Percentiles rank a stretch among this genome's conserved stretches.
phyloP scores from a whole-genome alignment of 1,140 invertebrate genomes.

The Drosophila punjabiensis region DNA sequence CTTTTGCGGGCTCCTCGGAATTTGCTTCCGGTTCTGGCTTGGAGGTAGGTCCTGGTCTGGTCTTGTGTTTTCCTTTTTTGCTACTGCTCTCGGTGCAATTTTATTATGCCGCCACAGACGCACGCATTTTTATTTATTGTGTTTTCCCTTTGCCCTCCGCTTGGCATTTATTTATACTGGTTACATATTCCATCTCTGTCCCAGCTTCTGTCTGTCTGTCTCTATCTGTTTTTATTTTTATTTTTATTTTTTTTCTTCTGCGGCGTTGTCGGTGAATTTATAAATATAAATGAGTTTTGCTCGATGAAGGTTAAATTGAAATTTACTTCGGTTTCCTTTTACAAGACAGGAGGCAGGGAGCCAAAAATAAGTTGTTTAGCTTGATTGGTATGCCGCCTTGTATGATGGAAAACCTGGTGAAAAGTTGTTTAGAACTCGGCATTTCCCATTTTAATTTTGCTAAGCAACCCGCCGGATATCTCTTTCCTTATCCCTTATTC shows the following conservation, averaged over 20 bases:
- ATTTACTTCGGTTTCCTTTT: constrained; percentile 71
- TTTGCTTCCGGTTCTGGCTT: constrained; percentile 40
- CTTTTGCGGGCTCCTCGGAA: constrained; percentile 46
- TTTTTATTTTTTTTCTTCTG: constrained; percentile 26
- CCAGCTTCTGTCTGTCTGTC: constrained; percentile 3
- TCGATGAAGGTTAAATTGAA: constrained; percentile 84
- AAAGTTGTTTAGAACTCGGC: constrained; percentile 65
- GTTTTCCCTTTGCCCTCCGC: constrained; percentile 31
- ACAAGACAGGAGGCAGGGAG: constrained; percentile 16
- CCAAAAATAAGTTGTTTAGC: constrained; percentile 42
- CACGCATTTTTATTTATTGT: constrained; percentile 80
- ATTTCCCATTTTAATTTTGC: constrained; percentile 77
- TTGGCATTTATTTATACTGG: constrained; percentile 48
- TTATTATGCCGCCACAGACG: constrained; percentile 73
- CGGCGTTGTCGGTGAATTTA: constrained; percentile 77
- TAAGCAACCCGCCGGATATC: constrained; percentile 70
- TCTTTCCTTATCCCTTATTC: constrained; percentile 31
- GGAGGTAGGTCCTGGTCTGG: constrained; percentile 22
- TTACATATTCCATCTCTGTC: constrained; percentile 40
- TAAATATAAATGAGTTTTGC: constrained; percentile 83
- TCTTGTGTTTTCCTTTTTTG: constrained; percentile 11
- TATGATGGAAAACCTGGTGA: constrained; percentile 68
- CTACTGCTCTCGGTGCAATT: constrained; percentile 56
- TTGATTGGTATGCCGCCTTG: constrained; percentile 38
- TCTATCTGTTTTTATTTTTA: constrained; percentile 41